Base-by-base conservation (phyloP, 64 coral and sea anemone species). In the Cladopsammia gracilis region DNA sequence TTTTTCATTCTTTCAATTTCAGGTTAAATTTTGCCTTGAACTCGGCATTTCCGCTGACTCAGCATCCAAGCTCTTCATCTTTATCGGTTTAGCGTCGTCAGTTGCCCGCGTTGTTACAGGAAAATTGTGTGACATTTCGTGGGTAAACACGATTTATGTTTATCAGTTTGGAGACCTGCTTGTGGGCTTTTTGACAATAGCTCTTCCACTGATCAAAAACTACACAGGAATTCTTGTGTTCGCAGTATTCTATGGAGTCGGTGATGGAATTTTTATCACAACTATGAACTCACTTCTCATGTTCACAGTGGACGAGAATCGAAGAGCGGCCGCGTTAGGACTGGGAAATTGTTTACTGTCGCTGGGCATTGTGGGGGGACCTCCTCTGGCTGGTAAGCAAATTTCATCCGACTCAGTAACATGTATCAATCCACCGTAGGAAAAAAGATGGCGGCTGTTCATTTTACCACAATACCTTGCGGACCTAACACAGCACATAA, bases 31-130 rank as follows among this genome's bases (percentile, higher is more conserved):
- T 19, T 82, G 79, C 43, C 34, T 64, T 4, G 79, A 62, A 4
- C 5, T 82, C 6, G 79, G 79, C 6, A 82, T 82, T 82, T 82
- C 79, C 1, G 79, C 79, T 62, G 58, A 82, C 34, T 64, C 58
- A 3, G 58, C 79, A 19, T 82, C 79, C 34, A 62, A 11, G 5
- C 79, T 82, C 5, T 82, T 82, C 19, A 82, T 82, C 18, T 64
- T 82, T 10, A 16, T 64, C 16, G 79, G 79, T 48, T 64, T 82
- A 46, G 6, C 79, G 9, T 82, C 79, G 1, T 64, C 58, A 14
- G 13, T 82, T 9, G 23, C 58, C 19, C 79, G 79, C 0, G 6
- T 82, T 3, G 18, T 64, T 7, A 22, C 59, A 1, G 79, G 79
- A 64, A 82, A 15, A n/a, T 9, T 82, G 12, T 82, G 79, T 34